Evolutionary conservation across 2,797 vertebrate species (phyloP).

Genomic region (Gobionotothen gibberifrons): DNA sequence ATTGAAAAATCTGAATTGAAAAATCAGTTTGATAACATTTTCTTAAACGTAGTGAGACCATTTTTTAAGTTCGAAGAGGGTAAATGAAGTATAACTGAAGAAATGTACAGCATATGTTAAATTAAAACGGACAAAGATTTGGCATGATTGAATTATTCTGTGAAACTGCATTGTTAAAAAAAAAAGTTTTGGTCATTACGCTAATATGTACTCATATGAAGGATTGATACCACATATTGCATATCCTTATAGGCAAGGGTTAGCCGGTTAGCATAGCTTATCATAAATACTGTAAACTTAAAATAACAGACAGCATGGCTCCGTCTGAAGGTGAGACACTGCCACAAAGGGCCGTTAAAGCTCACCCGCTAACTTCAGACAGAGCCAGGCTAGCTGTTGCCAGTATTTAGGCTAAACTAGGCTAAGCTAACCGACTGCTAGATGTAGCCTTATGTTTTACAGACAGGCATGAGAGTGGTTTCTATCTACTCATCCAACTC

Average conservation of each 20-base stretch:
- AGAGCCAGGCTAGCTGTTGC: not conserved
- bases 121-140: slow-evolving; percentile 22
- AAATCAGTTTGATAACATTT: not conserved
- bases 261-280: not conserved
- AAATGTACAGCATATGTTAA: not conserved
- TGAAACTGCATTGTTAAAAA: not conserved
- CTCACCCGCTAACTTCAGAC: not conserved
- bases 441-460: not conserved
- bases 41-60: not conserved
- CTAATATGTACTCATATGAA: not conserved
- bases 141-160: not conserved
- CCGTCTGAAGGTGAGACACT: not conserved
- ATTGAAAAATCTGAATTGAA: not conserved
- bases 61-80: not conserved
- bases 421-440: not conserved
- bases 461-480: not conserved
- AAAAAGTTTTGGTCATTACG: not conserved
- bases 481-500: not conserved
- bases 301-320: not conserved
- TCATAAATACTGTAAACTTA: not conserved
- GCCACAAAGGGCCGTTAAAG: not conserved
- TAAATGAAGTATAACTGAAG: not conserved
- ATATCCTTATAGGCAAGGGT: not conserved
- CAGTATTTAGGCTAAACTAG: slow-evolving; percentile 2
- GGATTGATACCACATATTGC: not conserved